A percentile compares a stretch with the other conserved stretches of the same genome.
Evolutionary conservation across 2,797 vertebrate genomes (phyloP).

Genomic region (Varecia variegata): DNA sequence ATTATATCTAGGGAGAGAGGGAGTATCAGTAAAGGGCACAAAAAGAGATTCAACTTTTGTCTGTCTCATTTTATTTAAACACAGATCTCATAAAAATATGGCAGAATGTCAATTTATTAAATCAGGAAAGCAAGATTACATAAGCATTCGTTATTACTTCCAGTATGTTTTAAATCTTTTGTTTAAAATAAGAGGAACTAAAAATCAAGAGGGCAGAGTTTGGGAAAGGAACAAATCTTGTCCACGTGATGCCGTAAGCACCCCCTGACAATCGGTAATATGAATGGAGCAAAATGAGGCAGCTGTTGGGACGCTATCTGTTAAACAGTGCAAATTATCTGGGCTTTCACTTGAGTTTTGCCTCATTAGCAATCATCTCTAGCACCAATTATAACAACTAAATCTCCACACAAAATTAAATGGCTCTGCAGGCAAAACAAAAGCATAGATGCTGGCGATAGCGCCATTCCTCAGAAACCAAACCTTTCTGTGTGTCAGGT

Average conservation of each 20-base stretch:
- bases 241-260: fast-evolving
- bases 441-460: neutral
- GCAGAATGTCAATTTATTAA: neutral
- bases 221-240: neutral
- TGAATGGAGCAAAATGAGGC: neutral
- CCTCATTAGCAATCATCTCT: constrained; percentile 1
- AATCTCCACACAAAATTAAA: neutral
- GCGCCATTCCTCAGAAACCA: neutral
- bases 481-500: neutral
- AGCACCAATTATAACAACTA: neutral
- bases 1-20: neutral
- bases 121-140: neutral
- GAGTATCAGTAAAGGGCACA: neutral
- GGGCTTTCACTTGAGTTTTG: neutral
- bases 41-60: neutral
- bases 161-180: neutral
- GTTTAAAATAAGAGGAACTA: neutral
- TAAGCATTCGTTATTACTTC: neutral
- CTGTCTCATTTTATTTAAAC: neutral
- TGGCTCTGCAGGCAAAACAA: neutral
- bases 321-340: neutral
- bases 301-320: neutral
- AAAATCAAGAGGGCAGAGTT: too few species aligned
- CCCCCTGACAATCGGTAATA: neutral
- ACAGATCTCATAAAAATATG: neutral